Base-by-base conservation (phyloP, 2,113 vertebrate genomes). In the Echinops telfairi region DNA sequence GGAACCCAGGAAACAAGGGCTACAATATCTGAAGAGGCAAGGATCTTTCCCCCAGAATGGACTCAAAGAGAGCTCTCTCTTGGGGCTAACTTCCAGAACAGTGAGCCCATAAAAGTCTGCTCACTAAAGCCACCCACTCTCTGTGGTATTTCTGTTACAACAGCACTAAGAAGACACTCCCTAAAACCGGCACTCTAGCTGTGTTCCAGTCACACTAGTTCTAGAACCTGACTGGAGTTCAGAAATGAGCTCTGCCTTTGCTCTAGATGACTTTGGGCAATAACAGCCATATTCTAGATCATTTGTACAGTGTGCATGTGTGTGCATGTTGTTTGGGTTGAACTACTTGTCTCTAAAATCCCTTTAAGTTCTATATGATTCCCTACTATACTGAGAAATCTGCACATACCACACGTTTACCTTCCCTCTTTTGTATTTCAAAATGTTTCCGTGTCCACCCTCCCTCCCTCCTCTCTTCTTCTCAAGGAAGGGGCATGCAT, bases 331-430 rank as follows among this genome's bases (percentile, higher is more conserved):
- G 19, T 78, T 25, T 62, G 23, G 9, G 80, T 76, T 90, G 64
- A 91, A 80, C 33, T n/a, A 68, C 62, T 33, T 57, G 43, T 77
- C 81, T 81, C 77, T 77, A 93, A 71, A 43, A 79, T 76, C 25
- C 29, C 47, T 71, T 36, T 25, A 82, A 25, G 11, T 53, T 89
- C 40, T 23, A 2, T 27, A 76, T 5, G 3, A 91, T 53, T 53
- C 3, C 25, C 9, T 73, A 33, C 53, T 71, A 83, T n/a, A 47
- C n/a, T 33, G 43, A 87, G 40, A 85, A 91, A 93, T 43, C 0
- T 5, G 47, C n/a, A 66, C 57, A 25, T n/a, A 14, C 68, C 19
- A 75, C n/a, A 80, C 25, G 57, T 38, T 19, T 31, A 25, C 27
- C 31, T 33, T 79, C 20, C 3, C 53, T 78, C 68, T n/a, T 40